phyloP scores from a whole-genome alignment of 2,113 vertebrate genomes.

The Saccopteryx leptura region DNA sequence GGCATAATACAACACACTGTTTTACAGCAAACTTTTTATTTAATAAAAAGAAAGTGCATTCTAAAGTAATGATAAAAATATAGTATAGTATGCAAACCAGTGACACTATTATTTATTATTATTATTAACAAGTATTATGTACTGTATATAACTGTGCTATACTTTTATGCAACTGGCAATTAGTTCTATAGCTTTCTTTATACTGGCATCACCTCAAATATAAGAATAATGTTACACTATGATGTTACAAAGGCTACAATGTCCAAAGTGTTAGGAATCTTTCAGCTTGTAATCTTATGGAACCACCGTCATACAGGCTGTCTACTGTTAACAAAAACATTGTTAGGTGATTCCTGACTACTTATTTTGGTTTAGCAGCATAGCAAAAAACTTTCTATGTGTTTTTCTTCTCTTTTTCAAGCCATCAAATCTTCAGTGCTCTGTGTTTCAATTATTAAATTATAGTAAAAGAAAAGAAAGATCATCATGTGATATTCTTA shows the following conservation, averaged over 20 bases:
- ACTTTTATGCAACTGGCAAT: not conserved
- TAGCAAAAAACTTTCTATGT: not conserved
- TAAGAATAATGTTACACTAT: not conserved
- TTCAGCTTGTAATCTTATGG: not conserved
- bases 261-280: not conserved
- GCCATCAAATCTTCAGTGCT: not conserved
- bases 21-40: not conserved
- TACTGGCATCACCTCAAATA: not conserved
- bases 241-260: not conserved
- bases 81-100: not conserved
- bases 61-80: not conserved
- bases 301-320: not conserved
- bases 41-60: not conserved
- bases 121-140: not conserved
- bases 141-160: not conserved
- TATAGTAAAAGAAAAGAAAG: not conserved
- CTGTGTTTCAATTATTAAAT: not conserved
- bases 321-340: not conserved
- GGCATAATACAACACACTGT: not conserved
- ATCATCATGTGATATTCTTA: not conserved
- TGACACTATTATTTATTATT: not conserved
- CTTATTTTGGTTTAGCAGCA: not conserved
- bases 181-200: not conserved
- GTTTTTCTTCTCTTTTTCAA: not conserved
- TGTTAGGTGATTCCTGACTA: not conserved